Evolutionary conservation across 2,888 invertebrate species (phyloP).

Genomic region (Steinernema scapterisci): DNA sequence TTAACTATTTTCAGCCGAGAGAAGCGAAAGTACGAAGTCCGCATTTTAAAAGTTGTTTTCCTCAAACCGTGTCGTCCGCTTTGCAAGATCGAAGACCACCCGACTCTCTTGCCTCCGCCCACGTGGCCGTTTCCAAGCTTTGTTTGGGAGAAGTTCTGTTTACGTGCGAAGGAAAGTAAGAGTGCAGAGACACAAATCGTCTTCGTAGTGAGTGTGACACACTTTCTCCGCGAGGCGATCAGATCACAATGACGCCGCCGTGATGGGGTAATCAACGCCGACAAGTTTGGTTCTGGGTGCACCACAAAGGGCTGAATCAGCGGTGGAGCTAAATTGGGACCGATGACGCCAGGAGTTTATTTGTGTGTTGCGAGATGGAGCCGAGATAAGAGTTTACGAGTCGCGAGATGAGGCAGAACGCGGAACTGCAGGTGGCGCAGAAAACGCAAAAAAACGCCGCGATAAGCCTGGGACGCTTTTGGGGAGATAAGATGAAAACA

Average conservation of each 20-base stretch:
- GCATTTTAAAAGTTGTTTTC: not conserved
- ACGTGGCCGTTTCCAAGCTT: not conserved
- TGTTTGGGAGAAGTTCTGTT: not conserved
- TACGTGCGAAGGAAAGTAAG: not conserved
- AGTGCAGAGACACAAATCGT: not conserved
- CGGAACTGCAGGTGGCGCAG: not conserved
- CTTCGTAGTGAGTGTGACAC: not conserved
- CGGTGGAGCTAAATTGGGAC: not conserved
- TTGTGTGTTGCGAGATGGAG: conserved; percentile 13
- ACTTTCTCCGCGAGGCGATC: not conserved
- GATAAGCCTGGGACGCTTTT: not conserved
- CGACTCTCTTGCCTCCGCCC: not conserved
- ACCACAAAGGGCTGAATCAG: conserved; percentile 21
- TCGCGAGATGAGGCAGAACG: not conserved
- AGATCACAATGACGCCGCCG: conserved; percentile 17
- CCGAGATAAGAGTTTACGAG: not conserved
- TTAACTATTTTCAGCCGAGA: too few species aligned
- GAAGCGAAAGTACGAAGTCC: not conserved
- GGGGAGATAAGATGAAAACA: not conserved
- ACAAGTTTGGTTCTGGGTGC: not conserved
- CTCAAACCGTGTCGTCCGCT: too few species aligned
- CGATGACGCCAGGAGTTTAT: conserved; percentile 4
- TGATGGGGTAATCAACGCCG: not conserved
- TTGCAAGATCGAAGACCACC: too few species aligned
- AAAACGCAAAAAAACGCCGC: not conserved